Evolutionary conservation across 2,888 invertebrate genomes (phyloP), one percentile per base, ranked within the genome.

Genomic region (Agrochola litura): DNA sequence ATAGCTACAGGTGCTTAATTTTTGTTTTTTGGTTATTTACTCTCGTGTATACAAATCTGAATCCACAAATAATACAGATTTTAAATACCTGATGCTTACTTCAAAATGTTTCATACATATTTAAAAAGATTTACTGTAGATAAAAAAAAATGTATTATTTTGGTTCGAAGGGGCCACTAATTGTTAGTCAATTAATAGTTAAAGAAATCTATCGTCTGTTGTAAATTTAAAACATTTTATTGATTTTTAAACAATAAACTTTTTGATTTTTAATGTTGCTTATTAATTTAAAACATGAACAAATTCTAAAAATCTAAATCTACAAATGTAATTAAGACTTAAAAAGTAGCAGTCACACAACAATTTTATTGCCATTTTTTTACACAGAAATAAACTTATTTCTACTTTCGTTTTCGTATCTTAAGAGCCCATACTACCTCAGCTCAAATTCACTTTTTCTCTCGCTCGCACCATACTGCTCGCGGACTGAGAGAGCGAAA

Each of bases 101-200:
- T 71, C 41, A 71, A 54, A 66, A 25, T 6, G 14, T 75, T 67
- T 63, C 49, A 66, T n/a, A 54, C 1, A 58, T 66, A 37, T 46
- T 70, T 84, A 43, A 41, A 66, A 54, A 58, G 0, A 30, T 52
- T 52, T 81, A 71, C 6, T 75, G 69, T 85, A 82, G 74, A 69
- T 79, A 60, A 73, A 64, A 73, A 64, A 61, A 75, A 66, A 10
- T 61, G 30, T 61, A 84, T 87, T 84, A 82, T 79, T 82, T 83
- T 82, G 84, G 86, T 88, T 85, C 77, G 0, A 68, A 85, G 78
- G 90, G 90, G 89, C 89, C 92, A 88, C 88, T 83, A 87, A 86
- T 91, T 90, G 88, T 91, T 92, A 92, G 94, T 94, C 94, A 94
- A 92, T 94, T 94, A 91, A 85, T 86, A 90, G 88, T 83, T 90